phyloP scores from a whole-genome alignment of 2,888 invertebrate genomes.

The Coecobrya sp. region DNA sequence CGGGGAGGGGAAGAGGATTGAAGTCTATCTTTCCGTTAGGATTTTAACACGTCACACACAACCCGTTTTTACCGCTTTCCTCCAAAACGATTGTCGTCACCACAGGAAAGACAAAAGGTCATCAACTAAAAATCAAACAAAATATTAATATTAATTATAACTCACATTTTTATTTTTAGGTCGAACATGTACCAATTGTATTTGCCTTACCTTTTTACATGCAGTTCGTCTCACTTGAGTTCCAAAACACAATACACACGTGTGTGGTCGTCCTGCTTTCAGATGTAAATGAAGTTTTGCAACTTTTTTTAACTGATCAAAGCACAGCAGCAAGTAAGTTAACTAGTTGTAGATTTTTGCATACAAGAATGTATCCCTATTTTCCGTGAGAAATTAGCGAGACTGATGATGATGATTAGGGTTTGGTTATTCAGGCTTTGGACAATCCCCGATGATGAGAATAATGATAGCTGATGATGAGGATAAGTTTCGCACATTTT shows the following conservation, averaged over 20 bases:
- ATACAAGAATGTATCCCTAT: background rate
- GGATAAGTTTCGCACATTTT: conserved; percentile 6
- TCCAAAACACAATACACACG: background rate
- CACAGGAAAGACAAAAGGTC: background rate
- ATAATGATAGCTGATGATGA: conserved; percentile 7
- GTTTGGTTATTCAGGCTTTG: conserved; percentile 13
- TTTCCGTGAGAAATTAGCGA: background rate
- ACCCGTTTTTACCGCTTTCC: no score
- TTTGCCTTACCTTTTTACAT: no score
- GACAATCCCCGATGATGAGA: conserved; percentile 5
- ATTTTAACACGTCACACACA: no score
- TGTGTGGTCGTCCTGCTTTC: background rate
- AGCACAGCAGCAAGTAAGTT: background rate
- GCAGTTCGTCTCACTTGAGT: background rate
- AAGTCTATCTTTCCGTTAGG: no score
- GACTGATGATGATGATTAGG: background rate
- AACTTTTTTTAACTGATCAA: background rate
- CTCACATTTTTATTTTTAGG: no score
- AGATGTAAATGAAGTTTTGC: background rate
- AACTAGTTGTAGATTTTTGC: background rate
- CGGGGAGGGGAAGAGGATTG: no score
- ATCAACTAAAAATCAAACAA: no score
- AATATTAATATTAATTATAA: no score
- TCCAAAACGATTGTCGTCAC: background rate
- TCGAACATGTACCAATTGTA: no score